These are phyloP conservation scores for Heteronetta atricapilla DNA, from an alignment of 2,113 vertebrate species.

Conservation along the genomic window DNA sequence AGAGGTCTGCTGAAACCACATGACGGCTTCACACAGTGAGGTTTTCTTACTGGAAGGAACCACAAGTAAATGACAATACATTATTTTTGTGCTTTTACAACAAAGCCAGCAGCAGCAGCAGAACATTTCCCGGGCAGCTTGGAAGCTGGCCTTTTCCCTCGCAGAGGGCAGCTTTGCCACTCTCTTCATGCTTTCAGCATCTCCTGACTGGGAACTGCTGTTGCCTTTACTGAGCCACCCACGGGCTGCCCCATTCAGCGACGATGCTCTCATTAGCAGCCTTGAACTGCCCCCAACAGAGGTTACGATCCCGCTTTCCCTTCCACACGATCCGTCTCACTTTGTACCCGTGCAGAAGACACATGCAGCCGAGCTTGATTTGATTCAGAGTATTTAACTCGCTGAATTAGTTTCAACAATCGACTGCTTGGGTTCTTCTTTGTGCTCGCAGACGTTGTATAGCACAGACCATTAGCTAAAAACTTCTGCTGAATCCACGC, in stretches of 20 bases:
- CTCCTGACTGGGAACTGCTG: background rate
- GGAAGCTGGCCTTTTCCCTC: slow-evolving; percentile 46
- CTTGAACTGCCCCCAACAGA: background rate
- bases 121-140: slow-evolving; percentile 50
- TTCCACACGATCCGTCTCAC: background rate
- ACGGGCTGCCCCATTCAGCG: slow-evolving; percentile 5
- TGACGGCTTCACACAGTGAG: slow-evolving; percentile 54
- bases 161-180: slow-evolving; percentile 33
- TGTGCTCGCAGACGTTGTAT: background rate
- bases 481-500: background rate
- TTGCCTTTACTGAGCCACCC: slow-evolving; percentile 12
- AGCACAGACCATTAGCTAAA: background rate
- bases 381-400: background rate
- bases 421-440: background rate
- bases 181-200: slow-evolving; percentile 45
- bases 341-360: background rate
- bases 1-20: slow-evolving; percentile 49
- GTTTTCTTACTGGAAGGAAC: slow-evolving; percentile 61
- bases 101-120: slow-evolving; percentile 59
- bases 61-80: slow-evolving; percentile 58
- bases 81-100: slow-evolving; percentile 55
- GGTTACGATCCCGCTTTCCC: background rate
- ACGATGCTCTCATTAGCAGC: background rate
- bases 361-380: background rate
- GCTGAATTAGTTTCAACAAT: background rate